Base-by-base conservation (phyloP, 2,888 invertebrate genomes). In the Eumerus sabulonum region DNA sequence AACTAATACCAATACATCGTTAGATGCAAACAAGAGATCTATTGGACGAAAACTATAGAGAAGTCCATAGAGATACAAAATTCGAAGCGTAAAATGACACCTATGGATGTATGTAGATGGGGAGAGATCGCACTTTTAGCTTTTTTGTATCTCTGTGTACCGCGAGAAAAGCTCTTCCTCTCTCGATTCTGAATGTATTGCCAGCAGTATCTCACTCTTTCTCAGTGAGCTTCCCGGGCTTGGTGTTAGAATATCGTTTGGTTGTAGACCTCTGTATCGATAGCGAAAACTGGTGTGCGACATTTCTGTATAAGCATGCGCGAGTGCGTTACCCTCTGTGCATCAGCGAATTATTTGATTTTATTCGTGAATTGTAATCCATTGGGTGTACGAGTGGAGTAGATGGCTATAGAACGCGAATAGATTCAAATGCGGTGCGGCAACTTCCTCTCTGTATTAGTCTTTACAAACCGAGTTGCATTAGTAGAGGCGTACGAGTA, bases 201-300 rank as follows among this genome's bases (percentile, higher is more conserved):
- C 62, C 14, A 16, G 4, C 56, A n/a, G n/a, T n/a, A n/a, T n/a
- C 5, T 16, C 16, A 19, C 19, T 18, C 9, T 17, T 70, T 27
- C 27, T 13, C 35, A 13, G 11, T 0, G 7, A 38, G 19, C 27
- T 47, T 18, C 82, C 68, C 56, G 72, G 81, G 79, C 82, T 82
- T 85, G 82, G 85, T 85, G 84, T 84, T 85, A 85, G 85, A 85
- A 85, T 83, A 85, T 81, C 45, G 59, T 82, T 84, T 82, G 81
- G 7, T 27, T 79, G 59, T 82, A 74, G 59, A 3, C 59, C 45
- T 83, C 82, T 77, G 82, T 77, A 53, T 72, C 76, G 3, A 40
- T 18, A 35, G 9, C 40, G 40, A n/a, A 16, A 35, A 14, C 14
- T 35, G 27, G 12, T 50, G 17, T 59, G 59, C 27, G 27, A 27